These are phyloP conservation scores for Bombus sibiricus DNA, from an alignment of 1,140 invertebrate genomes.

Conservation along the genomic window DNA sequence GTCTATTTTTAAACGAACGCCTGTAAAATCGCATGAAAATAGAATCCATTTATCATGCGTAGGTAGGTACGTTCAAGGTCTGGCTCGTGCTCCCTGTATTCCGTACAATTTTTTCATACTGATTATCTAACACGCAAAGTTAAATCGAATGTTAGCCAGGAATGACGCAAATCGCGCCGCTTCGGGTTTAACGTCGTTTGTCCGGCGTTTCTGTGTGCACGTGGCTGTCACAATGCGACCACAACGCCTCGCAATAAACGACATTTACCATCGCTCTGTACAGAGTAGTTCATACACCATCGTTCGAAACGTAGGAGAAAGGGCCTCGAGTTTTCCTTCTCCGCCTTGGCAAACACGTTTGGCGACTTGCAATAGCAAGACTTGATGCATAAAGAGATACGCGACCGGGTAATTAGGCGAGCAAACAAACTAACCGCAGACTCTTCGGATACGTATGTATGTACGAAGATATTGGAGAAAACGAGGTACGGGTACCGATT, in stretches of 20 bases:
- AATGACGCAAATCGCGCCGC: neutral
- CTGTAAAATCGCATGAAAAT: neutral
- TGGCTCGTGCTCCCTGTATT: neutral
- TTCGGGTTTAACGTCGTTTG: constrained; percentile 5
- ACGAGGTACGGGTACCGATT: constrained; percentile 11
- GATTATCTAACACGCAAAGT: neutral
- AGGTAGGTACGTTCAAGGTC: neutral
- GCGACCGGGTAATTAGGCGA: constrained; percentile 33
- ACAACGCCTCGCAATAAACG: neutral
- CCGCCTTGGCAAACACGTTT: constrained; percentile 30
- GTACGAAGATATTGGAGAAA: constrained; percentile 3
- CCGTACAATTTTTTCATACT: neutral
- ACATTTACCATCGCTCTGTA: neutral
- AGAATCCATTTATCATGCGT: neutral
- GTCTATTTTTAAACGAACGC: neutral
- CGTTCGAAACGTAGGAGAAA: constrained; percentile 5
- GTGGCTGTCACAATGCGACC: constrained; percentile 18
- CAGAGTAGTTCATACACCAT: too few species aligned
- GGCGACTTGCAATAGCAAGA: neutral
- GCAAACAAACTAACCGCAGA: neutral
- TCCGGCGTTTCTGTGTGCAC: neutral
- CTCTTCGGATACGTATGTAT: neutral
- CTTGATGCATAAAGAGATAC: constrained; percentile 39
- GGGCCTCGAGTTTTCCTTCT: neutral
- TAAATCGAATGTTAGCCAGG: neutral